Conservation (phyloP, 30 jellyfish, hydroid and myxozoan species). For the Turritopsis dohrnii region DNA sequence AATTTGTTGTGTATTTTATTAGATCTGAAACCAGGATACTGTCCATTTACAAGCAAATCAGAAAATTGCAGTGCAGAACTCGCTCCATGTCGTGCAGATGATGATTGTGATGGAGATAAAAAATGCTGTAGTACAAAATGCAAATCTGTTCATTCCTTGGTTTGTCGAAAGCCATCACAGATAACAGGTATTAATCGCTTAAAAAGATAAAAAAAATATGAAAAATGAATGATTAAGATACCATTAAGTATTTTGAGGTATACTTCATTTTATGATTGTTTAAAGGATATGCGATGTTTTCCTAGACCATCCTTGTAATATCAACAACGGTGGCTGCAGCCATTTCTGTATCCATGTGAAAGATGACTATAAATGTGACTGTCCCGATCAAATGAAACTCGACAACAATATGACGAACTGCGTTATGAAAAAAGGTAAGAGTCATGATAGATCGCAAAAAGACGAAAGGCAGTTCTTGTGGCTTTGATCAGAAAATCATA, state of each 20-base stretch:
- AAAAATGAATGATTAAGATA: no score
- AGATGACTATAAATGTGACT: constrained; percentile 29
- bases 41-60: background rate
- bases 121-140: background rate
- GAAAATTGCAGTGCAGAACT: background rate
- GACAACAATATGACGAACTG: constrained; percentile 5
- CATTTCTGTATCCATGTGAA: constrained; percentile 50
- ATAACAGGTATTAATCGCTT: background rate
- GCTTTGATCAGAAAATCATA: no score
- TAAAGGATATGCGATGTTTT: background rate
- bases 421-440: background rate
- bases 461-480: no score
- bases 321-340: constrained; percentile 74
- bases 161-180: background rate
- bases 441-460: no score
- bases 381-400: constrained; percentile 32
- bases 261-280: no score
- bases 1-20: background rate
- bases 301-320: constrained; percentile 45
- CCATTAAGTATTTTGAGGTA: no score
- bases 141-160: background rate
- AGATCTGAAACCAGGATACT: background rate
- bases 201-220: no score
- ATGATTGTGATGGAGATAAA: background rate
- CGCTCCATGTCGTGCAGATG: background rate